Evolutionary conservation across 2,888 invertebrate genomes (phyloP), one percentile per base, ranked within the genome.

Genomic region (Pilophorus perplexus): DNA sequence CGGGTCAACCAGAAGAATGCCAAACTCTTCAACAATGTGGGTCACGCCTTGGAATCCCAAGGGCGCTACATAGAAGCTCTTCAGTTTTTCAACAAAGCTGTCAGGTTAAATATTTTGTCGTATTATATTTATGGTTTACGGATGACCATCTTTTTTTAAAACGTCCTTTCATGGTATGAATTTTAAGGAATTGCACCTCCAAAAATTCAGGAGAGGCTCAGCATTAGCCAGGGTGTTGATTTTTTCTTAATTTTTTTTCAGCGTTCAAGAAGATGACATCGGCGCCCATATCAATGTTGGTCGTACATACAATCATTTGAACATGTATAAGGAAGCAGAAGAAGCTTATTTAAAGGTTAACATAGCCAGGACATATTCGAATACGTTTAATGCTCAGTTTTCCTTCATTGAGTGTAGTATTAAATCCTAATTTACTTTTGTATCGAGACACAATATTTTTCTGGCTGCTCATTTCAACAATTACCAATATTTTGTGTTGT

Each of bases 211-310:
- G n/a, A n/a, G n/a, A n/a, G n/a, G n/a, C n/a, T n/a, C n/a, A n/a
- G n/a, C n/a, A n/a, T n/a, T n/a, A n/a, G n/a, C n/a, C n/a, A n/a
- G n/a, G n/a, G n/a, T n/a, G n/a, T n/a, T n/a, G n/a, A n/a, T n/a
- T n/a, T n/a, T n/a, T n/a, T n/a, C n/a, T n/a, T n/a, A n/a, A n/a
- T n/a, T n/a, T 14, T 23, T 22, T 68, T 48, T 22, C 73, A 82
- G 85, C 75, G 94, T 96, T 6, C 97, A 97, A 78, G 88, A 90
- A 12, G 96, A 96, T 76, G 96, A 97, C 77, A 93, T 96, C 50
- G 96, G 96, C 0, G 95, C 96, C 3, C 94, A 96, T 77, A 96
- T 97, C 73, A 97, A 97, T 79, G 96, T 97, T 3, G 97, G 96
- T 12, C 82, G 97, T 70, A 95, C 96, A 0, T 93, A 90, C 78